A percentile compares a stretch with the other conserved stretches of the same genome.
phyloP scores from a whole-genome alignment of 2,797 vertebrate species.

The Chelon labrosus region DNA sequence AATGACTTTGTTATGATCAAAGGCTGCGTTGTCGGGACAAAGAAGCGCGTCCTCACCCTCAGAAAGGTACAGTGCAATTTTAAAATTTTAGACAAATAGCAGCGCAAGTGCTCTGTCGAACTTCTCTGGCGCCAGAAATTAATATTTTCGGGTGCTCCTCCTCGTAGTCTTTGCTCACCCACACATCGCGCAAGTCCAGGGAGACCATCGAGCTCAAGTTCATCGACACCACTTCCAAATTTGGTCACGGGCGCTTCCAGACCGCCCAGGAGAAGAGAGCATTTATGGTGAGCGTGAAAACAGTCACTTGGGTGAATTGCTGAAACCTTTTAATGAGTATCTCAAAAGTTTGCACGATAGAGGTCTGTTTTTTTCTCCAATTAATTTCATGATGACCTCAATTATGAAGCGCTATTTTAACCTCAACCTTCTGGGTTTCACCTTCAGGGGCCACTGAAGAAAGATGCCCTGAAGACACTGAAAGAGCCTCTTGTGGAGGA shows the following conservation, averaged over 20 bases:
- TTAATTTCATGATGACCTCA: neutral
- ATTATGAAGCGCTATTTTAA: conserved; percentile 1
- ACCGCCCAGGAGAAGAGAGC: conserved; percentile 92
- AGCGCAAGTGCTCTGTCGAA: neutral
- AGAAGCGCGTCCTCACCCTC: conserved; percentile 93
- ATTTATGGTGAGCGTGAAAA: conserved; percentile 89
- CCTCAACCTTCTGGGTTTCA: conserved; percentile 36
- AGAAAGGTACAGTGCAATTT: conserved; percentile 87
- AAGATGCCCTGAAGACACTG: conserved; percentile 85
- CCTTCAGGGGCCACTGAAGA: conserved; percentile 93
- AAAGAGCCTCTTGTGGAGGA: conserved; percentile 77
- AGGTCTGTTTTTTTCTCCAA: too few species aligned
- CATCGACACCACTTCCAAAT: conserved; percentile 97
- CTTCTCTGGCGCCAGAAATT: neutral
- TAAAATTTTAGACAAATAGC: neutral
- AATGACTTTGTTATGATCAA: conserved; percentile 96
- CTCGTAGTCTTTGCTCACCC: conserved; percentile 89
- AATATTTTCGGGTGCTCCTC: conserved; percentile 20
- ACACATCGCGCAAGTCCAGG: conserved; percentile 85
- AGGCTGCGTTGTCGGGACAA: conserved; percentile 91
- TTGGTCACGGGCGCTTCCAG: conserved; percentile 94
- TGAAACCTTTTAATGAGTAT: neutral
- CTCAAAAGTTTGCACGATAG: too few species aligned
- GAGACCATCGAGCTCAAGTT: conserved; percentile 94
- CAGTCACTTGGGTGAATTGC: too few species aligned